Evolutionary conservation across 2,888 invertebrate genomes (phyloP), one percentile per base, ranked within the genome.

Genomic region (Yponomeuta malinellus): DNA sequence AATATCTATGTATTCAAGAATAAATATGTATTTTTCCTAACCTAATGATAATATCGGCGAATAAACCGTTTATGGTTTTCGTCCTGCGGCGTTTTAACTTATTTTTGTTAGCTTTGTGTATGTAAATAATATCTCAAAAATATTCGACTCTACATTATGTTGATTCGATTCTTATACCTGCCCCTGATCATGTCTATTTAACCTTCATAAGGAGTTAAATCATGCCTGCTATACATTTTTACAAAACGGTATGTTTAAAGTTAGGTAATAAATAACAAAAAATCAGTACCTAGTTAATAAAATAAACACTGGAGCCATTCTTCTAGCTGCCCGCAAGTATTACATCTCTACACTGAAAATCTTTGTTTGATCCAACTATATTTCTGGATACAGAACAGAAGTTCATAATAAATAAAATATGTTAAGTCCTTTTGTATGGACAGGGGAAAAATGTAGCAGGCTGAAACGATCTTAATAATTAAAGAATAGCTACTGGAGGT

Each of bases 371-470:
- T 90, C 90, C 86, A 81, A 85, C 81, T 80, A 84, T 88, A 90
- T 91, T 90, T 91, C 91, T 91, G 91, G 92, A 90, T 87, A 86
- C 83, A 88, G 87, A 88, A 87, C 90, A 92, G 90, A 89, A 91
- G 90, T 91, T 92, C 90, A 92, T 92, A 90, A 90, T 90, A 90
- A 90, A 91, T 91, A 89, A 92, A 90, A 90, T 90, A 87, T 86
- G 87, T 86, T 89, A 90, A 91, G 90, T 91, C 92, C 89, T 90
- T 89, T 91, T 90, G 92, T 90, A 90, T 88, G 86, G 87, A 86
- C 88, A 84, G 89, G 84, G 83, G 82, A 82, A 86, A 74, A 10
- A 23, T 77, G 71, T 77, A 79, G 77, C 63, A 3, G 31, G 78
- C 75, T 69, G 74, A 70, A 79, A 74, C 64, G 48, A 63, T 83